phyloP scores from a whole-genome alignment of 2,113 vertebrate genomes.

The Phalacrocorax brasilianus region DNA sequence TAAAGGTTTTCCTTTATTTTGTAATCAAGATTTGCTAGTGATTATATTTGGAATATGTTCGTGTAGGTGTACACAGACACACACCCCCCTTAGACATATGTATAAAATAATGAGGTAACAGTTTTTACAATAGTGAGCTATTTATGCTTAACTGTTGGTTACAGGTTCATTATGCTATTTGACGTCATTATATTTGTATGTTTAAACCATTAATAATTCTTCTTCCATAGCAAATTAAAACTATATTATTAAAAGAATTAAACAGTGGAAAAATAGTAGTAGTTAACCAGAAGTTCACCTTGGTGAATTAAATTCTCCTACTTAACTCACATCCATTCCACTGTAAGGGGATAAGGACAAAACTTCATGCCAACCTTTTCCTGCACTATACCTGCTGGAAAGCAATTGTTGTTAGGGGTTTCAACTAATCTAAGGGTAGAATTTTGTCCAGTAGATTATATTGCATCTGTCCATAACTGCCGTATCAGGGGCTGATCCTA shows the following conservation, averaged over 20 bases:
- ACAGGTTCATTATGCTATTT: neutral
- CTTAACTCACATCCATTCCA: neutral
- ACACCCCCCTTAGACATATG: neutral
- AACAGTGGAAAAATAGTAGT: neutral
- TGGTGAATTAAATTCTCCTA: neutral
- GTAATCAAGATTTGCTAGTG: neutral
- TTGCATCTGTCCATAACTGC: neutral
- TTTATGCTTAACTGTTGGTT: neutral
- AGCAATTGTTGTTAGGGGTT: neutral
- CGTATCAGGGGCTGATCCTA: neutral
- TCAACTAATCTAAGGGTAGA: neutral
- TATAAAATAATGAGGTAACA: neutral
- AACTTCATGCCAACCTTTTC: neutral
- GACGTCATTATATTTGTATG: neutral
- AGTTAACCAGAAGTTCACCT: neutral
- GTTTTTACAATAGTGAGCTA: neutral
- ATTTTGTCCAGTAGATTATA: neutral
- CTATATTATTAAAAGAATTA: neutral
- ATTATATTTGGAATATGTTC: neutral
- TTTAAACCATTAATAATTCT: neutral
- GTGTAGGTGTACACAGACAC: neutral
- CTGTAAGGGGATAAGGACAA: neutral
- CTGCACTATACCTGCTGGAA: neutral
- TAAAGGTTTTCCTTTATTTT: neutral
- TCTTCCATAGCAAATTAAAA: neutral